Percentiles rank a stretch among this genome's conserved stretches.
These are phyloP conservation scores for Pegea sp. DNA, from an alignment of 23 tunicate species.

Conservation along the genomic window DNA sequence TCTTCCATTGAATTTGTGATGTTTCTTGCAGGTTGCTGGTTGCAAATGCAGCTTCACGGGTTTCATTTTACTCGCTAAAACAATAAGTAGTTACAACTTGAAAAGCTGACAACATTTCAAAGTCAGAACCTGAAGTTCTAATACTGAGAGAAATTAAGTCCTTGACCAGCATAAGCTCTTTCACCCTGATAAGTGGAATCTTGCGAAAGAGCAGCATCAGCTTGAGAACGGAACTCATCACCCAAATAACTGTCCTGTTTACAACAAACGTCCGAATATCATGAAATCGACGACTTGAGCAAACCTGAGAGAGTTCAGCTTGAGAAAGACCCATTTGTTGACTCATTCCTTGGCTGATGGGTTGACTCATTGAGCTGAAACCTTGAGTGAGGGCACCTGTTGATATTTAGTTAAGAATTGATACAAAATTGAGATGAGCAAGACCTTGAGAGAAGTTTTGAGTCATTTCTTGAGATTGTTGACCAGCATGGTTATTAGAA, in stretches of 20 bases:
- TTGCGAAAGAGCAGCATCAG: slow-evolving; percentile 85
- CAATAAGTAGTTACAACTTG: too few species aligned
- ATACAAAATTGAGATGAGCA: not conserved
- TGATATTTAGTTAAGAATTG: not conserved
- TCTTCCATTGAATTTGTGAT: too few species aligned
- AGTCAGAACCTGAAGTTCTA: too few species aligned
- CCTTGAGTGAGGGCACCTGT: slow-evolving; percentile 81
- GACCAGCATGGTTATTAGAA: slow-evolving; percentile 3
- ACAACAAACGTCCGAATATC: too few species aligned
- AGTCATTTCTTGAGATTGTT: slow-evolving; percentile 94
- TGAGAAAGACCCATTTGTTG: slow-evolving; percentile 87
- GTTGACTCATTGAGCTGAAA: slow-evolving; percentile 82
- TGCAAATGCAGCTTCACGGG: too few species aligned
- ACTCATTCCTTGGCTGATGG: slow-evolving; percentile 94
- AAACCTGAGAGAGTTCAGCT: slow-evolving; percentile 86
- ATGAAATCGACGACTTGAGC: too few species aligned
- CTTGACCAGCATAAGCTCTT: slow-evolving; percentile 72
- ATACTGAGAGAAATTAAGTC: slow-evolving; percentile 88
- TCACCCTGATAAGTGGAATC: slow-evolving; percentile 98
- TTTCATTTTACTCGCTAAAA: too few species aligned
- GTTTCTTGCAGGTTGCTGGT: too few species aligned
- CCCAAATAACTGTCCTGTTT: slow-evolving; percentile 84
- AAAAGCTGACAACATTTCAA: too few species aligned
- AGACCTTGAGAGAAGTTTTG: slow-evolving; percentile 94
- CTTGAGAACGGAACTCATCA: slow-evolving; percentile 91